Base-by-base conservation (phyloP, 1,140 invertebrate species). In the Drosophila fuyamai region DNA sequence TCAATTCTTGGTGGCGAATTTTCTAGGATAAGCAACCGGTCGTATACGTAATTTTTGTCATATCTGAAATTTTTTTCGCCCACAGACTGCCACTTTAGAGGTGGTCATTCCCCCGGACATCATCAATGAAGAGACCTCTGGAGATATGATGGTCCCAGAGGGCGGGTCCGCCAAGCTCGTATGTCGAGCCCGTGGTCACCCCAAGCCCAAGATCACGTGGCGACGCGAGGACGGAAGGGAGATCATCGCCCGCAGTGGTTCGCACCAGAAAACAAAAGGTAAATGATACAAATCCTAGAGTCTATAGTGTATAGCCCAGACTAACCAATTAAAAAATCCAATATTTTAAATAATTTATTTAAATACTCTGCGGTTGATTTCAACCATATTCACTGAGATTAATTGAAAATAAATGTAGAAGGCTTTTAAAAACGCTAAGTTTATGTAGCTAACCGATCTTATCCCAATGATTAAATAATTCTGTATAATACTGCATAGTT, bases 81-180 rank as follows among this genome's bases (percentile, higher is more conserved):
- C n/a, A 5, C 60, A 97, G 96, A 97, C 96, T 50, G 97, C 96
- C 67, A 96, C 94, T 90, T 92, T 97, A 80, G 97, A 97, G 93
- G 97, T 98, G 46, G 97, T 98, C 1, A 97, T 98, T 79, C 97
- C 97, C 13, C 97, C 97, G 32, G 97, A 98, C 86, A 98, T 98
- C 74, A 94, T 97, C 58, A 96, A 96, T 79, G 96, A 97, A 82
- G 96, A 98, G 83, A 97, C 97, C 4, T 96, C 97, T 47, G 95
- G 97, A 18, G 97, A 98, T 89, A 95, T 97, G 93, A 97, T 97
- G 96, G 96, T 98, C 13, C 96, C 96, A 2, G 97, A 98, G 93
- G 97, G 97, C 36, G 96, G 97, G 2, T 96, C 96, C 5, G 97
- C 97, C 4, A 97, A 97, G 83, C 93, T 98, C 54, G 94, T 96